Evolutionary conservation across 2,888 invertebrate genomes (phyloP), one percentile per base, ranked within the genome.

Genomic region (Dynastes maya): DNA sequence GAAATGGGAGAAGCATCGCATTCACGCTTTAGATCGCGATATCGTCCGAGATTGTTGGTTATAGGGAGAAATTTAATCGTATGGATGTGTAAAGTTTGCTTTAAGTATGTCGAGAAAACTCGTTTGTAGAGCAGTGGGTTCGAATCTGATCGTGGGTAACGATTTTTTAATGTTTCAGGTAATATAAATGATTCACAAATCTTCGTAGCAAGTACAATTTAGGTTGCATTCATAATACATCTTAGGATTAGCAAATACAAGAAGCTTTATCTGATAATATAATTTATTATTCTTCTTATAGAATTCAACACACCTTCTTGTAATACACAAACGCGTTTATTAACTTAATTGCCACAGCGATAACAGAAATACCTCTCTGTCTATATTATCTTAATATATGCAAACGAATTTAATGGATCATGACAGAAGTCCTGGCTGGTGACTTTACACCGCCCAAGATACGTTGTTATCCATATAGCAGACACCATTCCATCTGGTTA

Each of bases 21-120:
- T 80, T 81, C 82, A 79, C 82, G 82, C 81, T 81, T 81, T 77
- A 81, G 81, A 79, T 82, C 79, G 55, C 78, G 82, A 81, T 81
- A 81, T 80, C 80, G 79, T 81, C 80, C 37, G 45, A 8, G 45
- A 45, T 45, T 11, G 32, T 63, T 11, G 45, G 45, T 45, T 45
- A 45, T 37, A 11, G 45, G 45, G 45, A 45, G 11, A 27, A 37
- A 16, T 6, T 8, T 65, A 32, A 63, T 63, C 32, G 63, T 0
- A 63, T 63, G 32, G 13, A 65, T n/a, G 65, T 65, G 9, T 65
- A 65, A 37, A 37, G 6, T 65, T 65, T 65, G 37, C 64, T n/a
- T 64, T 16, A n/a, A 13, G 13, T 22, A 22, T 5, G 8, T 9
- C 6, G 16, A 32, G 61, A 6, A 45, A 45, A 2, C 65, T 65